Evolutionary conservation across 2,113 vertebrate genomes (phyloP), one percentile per base, ranked within the genome.

Genomic region (Cyanoderma ruficeps): DNA sequence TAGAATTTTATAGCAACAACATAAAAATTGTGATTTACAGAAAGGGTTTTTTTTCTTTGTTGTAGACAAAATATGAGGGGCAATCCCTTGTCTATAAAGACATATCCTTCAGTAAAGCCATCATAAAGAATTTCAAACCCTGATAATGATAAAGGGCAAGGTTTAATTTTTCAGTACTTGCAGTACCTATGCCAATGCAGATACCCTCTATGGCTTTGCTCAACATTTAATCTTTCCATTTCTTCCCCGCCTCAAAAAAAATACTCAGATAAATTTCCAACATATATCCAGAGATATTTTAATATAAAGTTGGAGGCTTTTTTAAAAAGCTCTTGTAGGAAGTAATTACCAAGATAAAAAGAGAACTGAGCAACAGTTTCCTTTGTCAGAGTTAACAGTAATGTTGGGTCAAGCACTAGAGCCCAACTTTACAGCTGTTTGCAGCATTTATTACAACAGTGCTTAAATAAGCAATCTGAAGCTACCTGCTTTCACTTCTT

Each of bases 221-320:
- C 41, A 69, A 27, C 18, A 47, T 39, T 61, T 76, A 39, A 55
- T 39, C 23, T 47, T 63, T 35, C 11, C 11, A 21, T 33, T 47
- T 67, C 10, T 1, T 0, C 3, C 23, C 8, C 23, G 7, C 8
- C 3, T 15, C 5, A 42, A 42, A 42, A 33, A 41, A 30, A 65
- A 57, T 46, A 50, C 55, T 86, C 21, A 52, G 57, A 52, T 67
- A 86, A 53, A 68, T 92, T 63, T 88, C 49, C 30, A 64, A 77
- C 33, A 49, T 9, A 15, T 9, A 53, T 42, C 37, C 22, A 72
- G 59, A 83, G 23, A 49, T 70, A 60, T 27, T 90, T 78, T 35
- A 70, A 50, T 42, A 76, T 19, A 61, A 84, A 82, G 8, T 6
- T 64, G 2, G n/a, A n/a, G 7, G 28, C 4, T 69, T 88, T 85